Evolutionary conservation across 2,113 vertebrate genomes (phyloP).

Genomic region (Myotis davidii): DNA sequence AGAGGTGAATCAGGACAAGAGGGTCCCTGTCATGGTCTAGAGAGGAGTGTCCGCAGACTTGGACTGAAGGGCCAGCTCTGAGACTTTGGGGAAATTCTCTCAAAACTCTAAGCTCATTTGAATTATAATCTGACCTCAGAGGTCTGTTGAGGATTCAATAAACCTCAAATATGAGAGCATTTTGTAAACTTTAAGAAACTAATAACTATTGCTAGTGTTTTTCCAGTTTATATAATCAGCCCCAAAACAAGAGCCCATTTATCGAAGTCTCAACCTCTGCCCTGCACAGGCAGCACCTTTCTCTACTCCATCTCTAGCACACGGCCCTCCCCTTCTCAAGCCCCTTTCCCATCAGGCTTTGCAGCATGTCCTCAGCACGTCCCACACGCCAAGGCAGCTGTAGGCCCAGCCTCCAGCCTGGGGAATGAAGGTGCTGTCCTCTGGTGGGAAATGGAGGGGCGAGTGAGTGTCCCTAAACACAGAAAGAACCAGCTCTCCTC

Average conservation of each 20-base stretch:
- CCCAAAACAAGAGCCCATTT: not conserved
- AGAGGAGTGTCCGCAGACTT: not conserved
- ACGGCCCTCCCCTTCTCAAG: not conserved
- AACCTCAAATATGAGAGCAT: not conserved
- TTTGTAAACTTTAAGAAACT: not conserved
- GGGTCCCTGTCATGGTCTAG: not conserved
- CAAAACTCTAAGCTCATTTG: not conserved
- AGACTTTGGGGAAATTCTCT: not conserved
- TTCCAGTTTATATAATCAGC: not conserved
- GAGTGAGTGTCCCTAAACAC: not conserved
- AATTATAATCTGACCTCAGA: not conserved
- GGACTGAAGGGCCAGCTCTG: not conserved
- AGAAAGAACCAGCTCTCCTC: constrained; percentile 58
- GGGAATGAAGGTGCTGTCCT: constrained; percentile 18
- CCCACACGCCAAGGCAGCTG: not conserved
- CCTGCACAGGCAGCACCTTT: not conserved
- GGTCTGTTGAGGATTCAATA: not conserved
- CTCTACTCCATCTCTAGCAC: not conserved
- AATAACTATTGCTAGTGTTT: not conserved
- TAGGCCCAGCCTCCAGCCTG: not conserved
- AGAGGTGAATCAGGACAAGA: not conserved
- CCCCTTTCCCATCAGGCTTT: not conserved
- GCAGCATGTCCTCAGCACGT: not conserved
- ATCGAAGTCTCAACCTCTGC: not conserved
- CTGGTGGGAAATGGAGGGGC: not conserved